Conservation (phyloP, 1,140 invertebrate genomes). For the Orchestia grillus region DNA sequence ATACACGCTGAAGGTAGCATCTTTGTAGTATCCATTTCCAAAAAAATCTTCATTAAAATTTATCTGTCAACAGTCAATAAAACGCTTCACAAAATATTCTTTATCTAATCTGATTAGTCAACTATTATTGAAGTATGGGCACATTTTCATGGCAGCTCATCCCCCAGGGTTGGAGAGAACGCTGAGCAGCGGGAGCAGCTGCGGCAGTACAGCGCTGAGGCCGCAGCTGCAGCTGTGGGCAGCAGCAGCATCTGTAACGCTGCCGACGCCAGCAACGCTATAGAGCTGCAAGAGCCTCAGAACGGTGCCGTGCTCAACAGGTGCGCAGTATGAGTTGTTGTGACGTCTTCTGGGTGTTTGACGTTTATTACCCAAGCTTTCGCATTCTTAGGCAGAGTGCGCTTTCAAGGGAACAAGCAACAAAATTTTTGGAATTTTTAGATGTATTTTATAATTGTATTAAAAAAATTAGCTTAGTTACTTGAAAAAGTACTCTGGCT, state of each 20-base stretch:
- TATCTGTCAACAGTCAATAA: too few relatives aligned
- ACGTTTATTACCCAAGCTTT: too few relatives aligned
- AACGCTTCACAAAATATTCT: too few relatives aligned
- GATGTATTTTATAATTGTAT: too few relatives aligned
- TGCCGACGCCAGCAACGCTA: not conserved
- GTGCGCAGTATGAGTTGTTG: too few relatives aligned
- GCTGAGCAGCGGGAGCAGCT: conserved; percentile 42
- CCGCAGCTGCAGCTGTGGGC: not conserved
- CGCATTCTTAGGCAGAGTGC: too few relatives aligned
- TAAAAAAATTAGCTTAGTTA: too few relatives aligned
- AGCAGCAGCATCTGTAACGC: not conserved
- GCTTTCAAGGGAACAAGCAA: too few relatives aligned
- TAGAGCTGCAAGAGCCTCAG: not conserved
- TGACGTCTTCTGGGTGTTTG: too few relatives aligned
- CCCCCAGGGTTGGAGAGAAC: conserved; percentile 32
- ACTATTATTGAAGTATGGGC: not conserved
- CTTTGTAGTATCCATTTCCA: not conserved
- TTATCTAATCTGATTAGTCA: not conserved
- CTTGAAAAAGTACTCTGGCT: too few relatives aligned
- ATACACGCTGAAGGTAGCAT: not conserved
- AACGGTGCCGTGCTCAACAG: not conserved
- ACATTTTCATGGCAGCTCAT: not conserved
- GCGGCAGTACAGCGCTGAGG: conserved; percentile 42
- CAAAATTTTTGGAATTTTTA: too few relatives aligned
- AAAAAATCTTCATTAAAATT: too few relatives aligned